Base-by-base conservation (phyloP, 2,888 invertebrate genomes). In the Ectemnius lituratus region DNA sequence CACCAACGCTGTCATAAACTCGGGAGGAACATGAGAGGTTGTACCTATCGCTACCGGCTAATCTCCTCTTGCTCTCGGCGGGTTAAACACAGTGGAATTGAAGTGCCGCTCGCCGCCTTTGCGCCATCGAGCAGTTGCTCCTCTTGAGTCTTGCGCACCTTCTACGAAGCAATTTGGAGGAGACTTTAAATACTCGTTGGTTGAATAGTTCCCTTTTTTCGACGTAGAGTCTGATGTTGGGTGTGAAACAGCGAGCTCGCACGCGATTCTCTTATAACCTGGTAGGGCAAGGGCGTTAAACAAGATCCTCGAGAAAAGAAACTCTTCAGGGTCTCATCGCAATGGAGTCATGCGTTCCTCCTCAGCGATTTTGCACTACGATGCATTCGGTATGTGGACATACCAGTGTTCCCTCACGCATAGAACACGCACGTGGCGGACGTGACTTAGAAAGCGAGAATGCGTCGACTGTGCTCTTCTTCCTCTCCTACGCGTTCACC, bases 391-490 rank as follows among this genome's bases (percentile, higher is more conserved):
- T 49, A 62, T 69, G 27, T 58, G 61, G 67, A 28, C 67, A 69
- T 70, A 56, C 62, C 18, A 47, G 62, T 47, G 16, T 61, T 37
- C 47, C 18, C 66, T 68, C 79, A 67, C 70, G 67, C 76, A 62
- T 65, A 58, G 56, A 49, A 23, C 61, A 60, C 71, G 68, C 70
- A 46, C 59, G 57, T 67, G 46, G 16, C 52, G 57, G 57, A 61
- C 28, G 58, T 63, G 69, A 57, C 70, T 76, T 79, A 82, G 82
- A 81, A 81, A 81, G 72, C 73, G 72, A 76, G 77, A 75, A 69
- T 47, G 59, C 61, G 57, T 72, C 52, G 37, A 61, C 57, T n/a
- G 52, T 37, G 20, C 58, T 66, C 62, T 57, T 62, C 68, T 56
- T 57, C 27, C 37, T 59, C 62, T 46, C 27, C 18, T 37, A 16